These are phyloP conservation scores for Pollimyrus isidori DNA, from an alignment of 2,113 vertebrate genomes.

Conservation along the genomic window DNA sequence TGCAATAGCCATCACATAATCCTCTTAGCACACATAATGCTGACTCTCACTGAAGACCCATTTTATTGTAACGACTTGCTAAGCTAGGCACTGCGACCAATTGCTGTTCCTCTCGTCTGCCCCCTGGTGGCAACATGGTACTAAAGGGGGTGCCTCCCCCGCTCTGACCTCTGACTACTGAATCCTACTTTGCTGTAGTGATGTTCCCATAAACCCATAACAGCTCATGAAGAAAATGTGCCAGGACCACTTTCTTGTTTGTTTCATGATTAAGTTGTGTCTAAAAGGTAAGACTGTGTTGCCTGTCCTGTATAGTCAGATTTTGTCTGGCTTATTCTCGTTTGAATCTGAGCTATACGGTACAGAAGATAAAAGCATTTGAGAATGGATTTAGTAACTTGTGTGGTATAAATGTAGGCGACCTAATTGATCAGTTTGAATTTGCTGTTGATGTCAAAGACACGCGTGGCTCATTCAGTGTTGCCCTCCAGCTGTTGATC, in stretches of 20 bases:
- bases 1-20: constrained; percentile 67
- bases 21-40: constrained; percentile 67
- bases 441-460: neutral
- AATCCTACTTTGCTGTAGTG: neutral
- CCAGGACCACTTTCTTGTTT: neutral
- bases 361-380: neutral
- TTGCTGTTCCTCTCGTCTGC: constrained; percentile 31
- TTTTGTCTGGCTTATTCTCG: neutral
- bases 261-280: neutral
- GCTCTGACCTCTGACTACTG: neutral
- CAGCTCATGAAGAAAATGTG: neutral
- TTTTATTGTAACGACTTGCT: constrained; percentile 64
- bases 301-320: neutral
- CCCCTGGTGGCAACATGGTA: constrained; percentile 31
- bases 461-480: neutral
- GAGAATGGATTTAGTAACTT: neutral
- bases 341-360: neutral
- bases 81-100: constrained; percentile 41
- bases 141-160: neutral
- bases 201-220: neutral
- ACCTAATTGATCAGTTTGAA: neutral
- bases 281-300: neutral
- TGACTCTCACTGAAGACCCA: constrained; percentile 62
- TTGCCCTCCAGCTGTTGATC: neutral
- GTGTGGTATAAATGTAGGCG: neutral